Base-by-base conservation (phyloP, 1,140 invertebrate species). In the Orussus abietinus region DNA sequence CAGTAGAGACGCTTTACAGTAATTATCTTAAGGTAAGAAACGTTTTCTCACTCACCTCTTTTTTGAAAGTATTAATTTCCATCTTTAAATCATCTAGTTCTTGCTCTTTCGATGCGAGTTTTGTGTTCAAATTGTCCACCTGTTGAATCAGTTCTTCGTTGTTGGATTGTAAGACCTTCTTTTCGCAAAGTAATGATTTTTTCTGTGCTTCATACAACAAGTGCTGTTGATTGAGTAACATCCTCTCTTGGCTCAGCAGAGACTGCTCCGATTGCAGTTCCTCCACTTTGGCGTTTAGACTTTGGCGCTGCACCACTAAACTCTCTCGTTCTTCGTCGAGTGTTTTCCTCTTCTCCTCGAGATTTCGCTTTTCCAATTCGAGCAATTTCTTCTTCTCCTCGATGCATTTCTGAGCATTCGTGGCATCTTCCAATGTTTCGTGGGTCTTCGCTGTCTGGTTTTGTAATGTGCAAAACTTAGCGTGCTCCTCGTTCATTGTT, bases 141-240 rank as follows among this genome's bases (percentile, higher is more conserved):
- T n/a, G n/a, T n/a, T n/a, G n/a, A n/a, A n/a, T 11, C 17, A 17
- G 14, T 15, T 18, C 7, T 5, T 53, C 49, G 15, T 32, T 31
- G 25, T 50, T 52, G 14, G 41, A 36, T 10, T 54, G 32, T 5
- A 54, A 20, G 18, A 36, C 28, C 34, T 31, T 42, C 21, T 56
- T 57, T 14, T 61, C 61, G 29, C 42, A 47, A 10, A 48, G 36
- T 15, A 55, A 38, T 3, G 41, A 40, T 41, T 48, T 54, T 17
- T 52, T 36, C 29, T 63, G 42, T 25, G 14, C 43, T 38, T 65
- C 57, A 17, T 60, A 62, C 11, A 63, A 32, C 7, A 50, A 29
- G 42, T 57, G 57, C 25, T 64, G 59, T 6, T 47, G 47, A 42
- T 64, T 55, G 4, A 66, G 40, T 7, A 57, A 64, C 4, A 52